Conservation (phyloP, 2,888 invertebrate species). For the Phragmatobia fuliginosa region DNA sequence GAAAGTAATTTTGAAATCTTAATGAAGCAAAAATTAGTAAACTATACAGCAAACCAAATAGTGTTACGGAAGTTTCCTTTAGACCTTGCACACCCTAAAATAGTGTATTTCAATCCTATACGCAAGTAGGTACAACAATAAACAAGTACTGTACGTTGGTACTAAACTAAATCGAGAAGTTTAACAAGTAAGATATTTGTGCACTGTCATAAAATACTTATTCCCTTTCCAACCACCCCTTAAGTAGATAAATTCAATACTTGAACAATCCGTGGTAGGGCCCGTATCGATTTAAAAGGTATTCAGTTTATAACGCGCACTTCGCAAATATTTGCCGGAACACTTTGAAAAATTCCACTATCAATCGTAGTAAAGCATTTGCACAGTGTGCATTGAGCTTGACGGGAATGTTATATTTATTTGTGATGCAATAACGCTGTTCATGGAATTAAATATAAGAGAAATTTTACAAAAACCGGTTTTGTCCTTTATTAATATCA, state of each 20-base stretch:
- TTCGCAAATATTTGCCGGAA: slow-evolving; percentile 48
- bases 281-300: slow-evolving; percentile 24
- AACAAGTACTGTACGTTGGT: no score
- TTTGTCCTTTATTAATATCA: not conserved
- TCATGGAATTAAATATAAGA: not conserved
- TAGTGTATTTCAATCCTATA: not conserved
- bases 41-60: not conserved
- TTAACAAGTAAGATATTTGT: not conserved
- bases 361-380: slow-evolving; percentile 43
- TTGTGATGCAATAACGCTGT: not conserved
- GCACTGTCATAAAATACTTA: not conserved
- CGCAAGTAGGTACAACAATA: not conserved
- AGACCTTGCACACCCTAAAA: not conserved
- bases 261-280: slow-evolving; percentile 24
- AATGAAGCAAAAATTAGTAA: not conserved
- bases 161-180: not conserved
- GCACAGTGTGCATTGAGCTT: slow-evolving; percentile 25
- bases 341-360: slow-evolving; percentile 48
- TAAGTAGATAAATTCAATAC: not conserved
- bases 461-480: no score
- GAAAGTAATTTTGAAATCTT: not conserved
- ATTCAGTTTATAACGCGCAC: slow-evolving; percentile 47
- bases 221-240: no score
- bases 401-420: not conserved
- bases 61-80: not conserved